Base-by-base conservation (phyloP, 2,113 vertebrate species). In the Enhydra lutris region DNA sequence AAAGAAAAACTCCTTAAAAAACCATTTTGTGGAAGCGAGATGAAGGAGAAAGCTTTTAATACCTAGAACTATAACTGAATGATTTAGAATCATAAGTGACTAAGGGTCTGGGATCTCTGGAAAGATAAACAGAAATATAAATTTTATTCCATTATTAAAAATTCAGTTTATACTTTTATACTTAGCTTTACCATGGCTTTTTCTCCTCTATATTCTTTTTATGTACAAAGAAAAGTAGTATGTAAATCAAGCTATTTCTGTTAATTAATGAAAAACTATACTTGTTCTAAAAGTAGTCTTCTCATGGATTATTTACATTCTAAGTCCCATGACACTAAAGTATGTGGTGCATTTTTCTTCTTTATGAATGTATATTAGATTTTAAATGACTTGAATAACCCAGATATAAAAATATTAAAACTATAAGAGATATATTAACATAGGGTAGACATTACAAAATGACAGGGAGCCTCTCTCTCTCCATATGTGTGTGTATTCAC, bases 231-330 rank as follows among this genome's bases (percentile, higher is more conserved):
- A 91, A 17, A 78, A 61, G 17, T 45, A 78, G 8, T 20, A 93
- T 10, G 1, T 74, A 78, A 95, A 61, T 90, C 26, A 85, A 29
- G 18, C 59, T 82, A 65, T 67, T 89, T 79, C 31, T 94, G 34
- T 59, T 78, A 91, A 86, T 95, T 89, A 90, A 90, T 76, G 29
- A 95, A 95, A 91, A 94, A 14, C 20, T 59, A 39, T 74, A 71
- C 29, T 94, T 95, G 71, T 91, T 50, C 36, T 76, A 82, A 94
- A 88, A 91, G 59, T 94, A 9, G 4, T 89, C 67, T 78, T 90
- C 8, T 89, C 71, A 57, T 96, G 42, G 71, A 74, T 93, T 91
- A 91, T 97, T 97, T 96, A 96, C 3, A 95, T 4, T 59, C 7
- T 74, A 85, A 67, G 29, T 88, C 47, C 50, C 24, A 89, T 83